Base-by-base conservation (phyloP, 64 coral and sea anemone genomes). In the Acropora tenuis region DNA sequence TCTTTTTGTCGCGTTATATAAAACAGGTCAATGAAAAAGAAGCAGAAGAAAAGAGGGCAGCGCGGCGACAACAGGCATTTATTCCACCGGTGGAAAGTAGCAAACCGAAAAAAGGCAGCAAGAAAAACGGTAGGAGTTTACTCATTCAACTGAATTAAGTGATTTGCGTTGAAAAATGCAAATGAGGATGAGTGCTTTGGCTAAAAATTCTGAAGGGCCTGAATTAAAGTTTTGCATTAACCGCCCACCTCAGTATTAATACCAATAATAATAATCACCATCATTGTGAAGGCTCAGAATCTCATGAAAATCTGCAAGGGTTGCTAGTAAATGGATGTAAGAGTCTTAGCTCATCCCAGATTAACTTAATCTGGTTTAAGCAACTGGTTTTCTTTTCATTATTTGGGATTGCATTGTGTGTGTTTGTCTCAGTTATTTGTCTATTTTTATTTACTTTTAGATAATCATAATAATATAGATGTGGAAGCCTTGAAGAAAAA, bases 401-500 rank as follows among this genome's bases (percentile, higher is more conserved):
- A 55, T 5, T 10, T 10, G 52, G 52, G 52, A 7, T 55, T 55
- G 10, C 4, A 20, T 67, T 43, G 40, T 20, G 8, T 67, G 30
- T 30, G 30, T 30, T 30, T 30, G 30, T 30, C 30, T 30, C 30
- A 30, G 30, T 73, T 41, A 50, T 20, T 48, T 9, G 12, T 48
- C 66, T 10, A 55, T 12, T 90, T 68, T 76, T 9, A 80, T 73
- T 75, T 78, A 43, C 77, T 84, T 83, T 50, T 63, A 90, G 93
- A 40, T 18, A 88, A 61, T 55, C 74, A 89, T 50, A 82, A 87
- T 74, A 95, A 95, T 50, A 49, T 98, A 12, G 93, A 98, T 67
- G 84, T 98, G 44, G 80, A 94, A 13, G 76, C 93, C 2, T 93
- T 98, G 8, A 98, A 98, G 57, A 95, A 95, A 75, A 98, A 98